Conservation (phyloP, 2,888 invertebrate genomes). For the Sinohyriopsis cumingii region DNA sequence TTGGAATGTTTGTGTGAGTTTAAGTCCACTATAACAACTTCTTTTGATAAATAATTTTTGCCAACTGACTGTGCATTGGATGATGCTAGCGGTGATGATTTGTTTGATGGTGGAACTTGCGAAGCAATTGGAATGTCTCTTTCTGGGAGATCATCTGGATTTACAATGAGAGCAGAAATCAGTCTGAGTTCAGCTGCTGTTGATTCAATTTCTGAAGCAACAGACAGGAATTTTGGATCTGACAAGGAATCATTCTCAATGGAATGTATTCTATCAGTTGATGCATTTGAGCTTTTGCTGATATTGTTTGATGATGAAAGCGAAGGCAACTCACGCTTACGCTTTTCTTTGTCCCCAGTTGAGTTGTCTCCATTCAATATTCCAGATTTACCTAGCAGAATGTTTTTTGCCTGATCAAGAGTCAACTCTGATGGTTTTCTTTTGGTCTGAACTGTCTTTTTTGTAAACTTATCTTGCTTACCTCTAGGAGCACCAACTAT, state of each 20-base stretch:
- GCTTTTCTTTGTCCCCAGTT: conserved; percentile 1
- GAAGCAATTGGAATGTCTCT: conserved; percentile 18
- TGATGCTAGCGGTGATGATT: too few relatives aligned
- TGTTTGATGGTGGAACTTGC: not conserved
- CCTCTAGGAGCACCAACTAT: conserved; percentile 27
- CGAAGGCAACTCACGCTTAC: conserved; percentile 17
- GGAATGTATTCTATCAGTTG: not conserved
- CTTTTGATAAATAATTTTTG: not conserved
- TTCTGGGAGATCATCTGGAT: conserved; percentile 57
- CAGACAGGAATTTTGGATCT: conserved; percentile 26
- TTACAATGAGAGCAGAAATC: conserved; percentile 46
- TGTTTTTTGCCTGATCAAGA: conserved; percentile 61
- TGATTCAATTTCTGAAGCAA: conserved; percentile 47
- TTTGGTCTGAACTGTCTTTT: conserved; percentile 40
- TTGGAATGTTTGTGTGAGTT: not conserved
- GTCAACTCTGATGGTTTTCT: conserved; percentile 54
- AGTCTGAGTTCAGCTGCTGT: conserved; percentile 49
- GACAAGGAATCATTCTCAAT: conserved; percentile 13
- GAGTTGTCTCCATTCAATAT: conserved; percentile 35
- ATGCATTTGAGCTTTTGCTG: not conserved
- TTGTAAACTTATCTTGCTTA: conserved; percentile 40
- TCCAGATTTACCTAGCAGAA: conserved; percentile 61
- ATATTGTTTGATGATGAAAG: conserved; percentile 18
- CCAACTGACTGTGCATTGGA: too few relatives aligned
- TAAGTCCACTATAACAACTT: not conserved